Evolutionary conservation across 2,888 invertebrate species (phyloP).

Genomic region (Philhelius pedissequus): DNA sequence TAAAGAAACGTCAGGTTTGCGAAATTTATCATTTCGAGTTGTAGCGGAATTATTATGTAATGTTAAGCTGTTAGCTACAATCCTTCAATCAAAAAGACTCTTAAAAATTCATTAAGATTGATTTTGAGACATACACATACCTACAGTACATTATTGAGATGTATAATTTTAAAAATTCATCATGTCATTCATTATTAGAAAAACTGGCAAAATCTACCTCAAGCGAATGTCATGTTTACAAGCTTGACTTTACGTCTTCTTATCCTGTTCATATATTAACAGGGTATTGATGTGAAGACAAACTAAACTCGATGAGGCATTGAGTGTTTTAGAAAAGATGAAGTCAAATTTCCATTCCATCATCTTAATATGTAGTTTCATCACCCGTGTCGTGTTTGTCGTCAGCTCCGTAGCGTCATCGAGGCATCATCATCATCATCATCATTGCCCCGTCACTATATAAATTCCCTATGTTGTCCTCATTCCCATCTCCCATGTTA

Average conservation of each 20-base stretch:
- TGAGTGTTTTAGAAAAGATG: slow-evolving; percentile 52
- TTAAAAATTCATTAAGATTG: too few species aligned
- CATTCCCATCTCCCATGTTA: background rate
- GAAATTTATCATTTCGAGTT: too few species aligned
- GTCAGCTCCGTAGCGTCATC: background rate
- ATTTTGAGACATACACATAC: too few species aligned
- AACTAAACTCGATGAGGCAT: slow-evolving; percentile 60
- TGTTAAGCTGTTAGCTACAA: too few species aligned
- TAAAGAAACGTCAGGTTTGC: too few species aligned
- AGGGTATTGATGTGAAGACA: slow-evolving; percentile 60
- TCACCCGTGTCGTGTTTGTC: background rate
- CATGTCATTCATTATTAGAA: background rate
- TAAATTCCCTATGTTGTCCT: slow-evolving; percentile 38
- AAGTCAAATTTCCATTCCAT: slow-evolving; percentile 43
- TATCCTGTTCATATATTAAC: slow-evolving; percentile 60
- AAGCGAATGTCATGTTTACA: slow-evolving; percentile 38
- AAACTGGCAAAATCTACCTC: slow-evolving; percentile 2
- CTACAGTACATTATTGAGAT: background rate
- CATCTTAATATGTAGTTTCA: background rate
- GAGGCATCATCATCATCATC: background rate
- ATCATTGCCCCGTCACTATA: slow-evolving; percentile 4
- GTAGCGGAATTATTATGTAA: too few species aligned
- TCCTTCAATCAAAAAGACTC: too few species aligned
- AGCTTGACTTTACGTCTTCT: slow-evolving; percentile 38
- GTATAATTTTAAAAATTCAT: background rate